A percentile compares a stretch with the other conserved stretches of the same genome.
phyloP scores from a whole-genome alignment of 2,113 vertebrate species.

The Macrotis lagotis region DNA sequence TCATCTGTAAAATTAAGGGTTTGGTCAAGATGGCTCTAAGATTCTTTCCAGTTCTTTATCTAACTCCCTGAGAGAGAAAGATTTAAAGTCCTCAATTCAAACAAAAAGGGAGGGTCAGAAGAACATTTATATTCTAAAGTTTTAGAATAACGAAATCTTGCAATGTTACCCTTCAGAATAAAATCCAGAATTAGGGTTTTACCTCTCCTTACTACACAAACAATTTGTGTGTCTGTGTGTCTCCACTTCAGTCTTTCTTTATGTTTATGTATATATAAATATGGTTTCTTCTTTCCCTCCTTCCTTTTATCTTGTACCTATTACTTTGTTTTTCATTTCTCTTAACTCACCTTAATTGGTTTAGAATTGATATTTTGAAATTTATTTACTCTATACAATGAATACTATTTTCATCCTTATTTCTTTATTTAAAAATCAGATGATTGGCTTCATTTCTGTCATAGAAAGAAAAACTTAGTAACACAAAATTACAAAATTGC shows the following conservation, averaged over 20 bases:
- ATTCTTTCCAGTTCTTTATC: background rate
- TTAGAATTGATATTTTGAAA: background rate
- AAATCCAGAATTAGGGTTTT: background rate
- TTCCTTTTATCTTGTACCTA: background rate
- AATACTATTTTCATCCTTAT: background rate
- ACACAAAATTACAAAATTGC: background rate
- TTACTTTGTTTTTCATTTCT: background rate
- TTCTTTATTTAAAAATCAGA: conserved; percentile 29
- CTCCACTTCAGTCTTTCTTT: background rate
- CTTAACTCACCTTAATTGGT: background rate
- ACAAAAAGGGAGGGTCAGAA: background rate
- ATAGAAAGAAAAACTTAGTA: background rate
- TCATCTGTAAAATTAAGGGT: background rate
- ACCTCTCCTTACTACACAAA: background rate
- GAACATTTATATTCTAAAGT: background rate
- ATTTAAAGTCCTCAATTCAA: background rate
- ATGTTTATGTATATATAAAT: background rate
- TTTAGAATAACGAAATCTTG: background rate
- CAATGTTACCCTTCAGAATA: background rate
- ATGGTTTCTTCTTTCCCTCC: background rate
- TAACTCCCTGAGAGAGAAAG: background rate
- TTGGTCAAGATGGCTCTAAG: background rate
- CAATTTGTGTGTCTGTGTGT: background rate
- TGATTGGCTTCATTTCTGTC: background rate
- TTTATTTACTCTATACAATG: background rate